Evolutionary conservation across 2,888 invertebrate species (phyloP), one percentile per base, ranked within the genome.

Genomic region (Drosophila percnosoma): DNA sequence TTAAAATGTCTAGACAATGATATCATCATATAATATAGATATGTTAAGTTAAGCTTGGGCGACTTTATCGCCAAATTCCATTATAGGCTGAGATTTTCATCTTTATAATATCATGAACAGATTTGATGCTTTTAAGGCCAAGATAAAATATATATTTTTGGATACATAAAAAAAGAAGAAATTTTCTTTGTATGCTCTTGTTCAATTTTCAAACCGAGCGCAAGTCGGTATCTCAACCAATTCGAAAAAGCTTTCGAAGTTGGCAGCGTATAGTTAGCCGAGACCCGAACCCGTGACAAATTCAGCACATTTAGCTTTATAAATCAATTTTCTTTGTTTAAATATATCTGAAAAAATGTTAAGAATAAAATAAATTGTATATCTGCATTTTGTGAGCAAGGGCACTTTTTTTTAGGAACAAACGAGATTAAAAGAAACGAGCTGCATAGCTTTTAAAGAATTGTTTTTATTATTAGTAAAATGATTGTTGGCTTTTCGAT

Each of bases 401-500:
- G n/a, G 10, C 21, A n/a, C 5, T n/a, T 15, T 59, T 49, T 49
- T 21, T 13, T 33, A 59, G 61, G 54, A 51, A 51, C n/a, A 62
- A 66, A 61, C 49, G 40, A 67, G 27, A 66, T 51, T 31, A 68
- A 52, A 36, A 49, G 10, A 63, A 66, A 75, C 58, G 13, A 58
- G 62, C 10, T 65, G 54, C 36, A 67, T 63, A 51, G 38, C n/a
- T 60, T 57, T 52, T 18, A 15, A 33, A 7, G n/a, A 40, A 7
- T 34, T 38, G n/a, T 34, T 42, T 45, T 57, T 65, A 24, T 73
- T 73, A 68, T 79, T 79, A 65, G 78, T 65, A 33, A 45, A 53
- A 45, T 42, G 3, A 34, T 42, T n/a, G 13, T 67, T 65, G 38
- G 63, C 73, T 11, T 45, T 51, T 57, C 59, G 63, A 54, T 57